Evolutionary conservation across 2,888 invertebrate genomes (phyloP).

Genomic region (Scelioninae gen. 1): DNA sequence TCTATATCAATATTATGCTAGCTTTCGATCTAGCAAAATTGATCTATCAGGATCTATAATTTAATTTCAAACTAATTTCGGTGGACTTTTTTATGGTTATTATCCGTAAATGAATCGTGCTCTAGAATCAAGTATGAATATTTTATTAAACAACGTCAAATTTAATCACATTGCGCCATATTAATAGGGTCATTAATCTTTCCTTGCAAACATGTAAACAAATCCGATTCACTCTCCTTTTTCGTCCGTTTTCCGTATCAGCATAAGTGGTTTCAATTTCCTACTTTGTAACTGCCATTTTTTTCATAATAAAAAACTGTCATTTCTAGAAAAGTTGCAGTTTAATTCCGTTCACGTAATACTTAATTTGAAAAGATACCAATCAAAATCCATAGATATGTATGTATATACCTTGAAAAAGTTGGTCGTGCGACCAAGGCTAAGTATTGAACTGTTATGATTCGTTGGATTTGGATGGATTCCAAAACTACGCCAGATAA

Average conservation of each 20-base stretch:
- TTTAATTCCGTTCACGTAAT: slow-evolving; percentile 5
- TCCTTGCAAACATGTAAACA: slow-evolving; percentile 29
- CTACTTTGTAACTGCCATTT: slow-evolving; percentile 21
- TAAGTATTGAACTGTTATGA: slow-evolving; percentile 77
- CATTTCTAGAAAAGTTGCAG: background rate
- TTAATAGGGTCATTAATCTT: slow-evolving; percentile 32
- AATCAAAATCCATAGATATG: slow-evolving; percentile 15
- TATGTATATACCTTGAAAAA: background rate
- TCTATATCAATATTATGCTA: no score
- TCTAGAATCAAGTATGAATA: no score
- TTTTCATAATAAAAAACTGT: background rate
- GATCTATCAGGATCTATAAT: no score
- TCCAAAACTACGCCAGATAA: slow-evolving; percentile 75
- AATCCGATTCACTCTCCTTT: slow-evolving; percentile 6
- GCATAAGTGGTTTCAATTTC: slow-evolving; percentile 24
- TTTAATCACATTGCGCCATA: slow-evolving; percentile 10
- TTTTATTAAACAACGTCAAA: background rate
- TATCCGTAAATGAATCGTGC: no score
- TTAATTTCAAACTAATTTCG: no score
- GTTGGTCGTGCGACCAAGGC: slow-evolving; percentile 28
- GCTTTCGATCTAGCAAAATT: no score
- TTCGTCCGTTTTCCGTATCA: slow-evolving; percentile 22
- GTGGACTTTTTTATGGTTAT: no score
- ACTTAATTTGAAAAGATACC: slow-evolving; percentile 47
- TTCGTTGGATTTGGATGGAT: slow-evolving; percentile 72